Evolutionary conservation across 1,140 invertebrate species (phyloP), one percentile per base, ranked within the genome.

Genomic region (Drosophila neocordata): DNA sequence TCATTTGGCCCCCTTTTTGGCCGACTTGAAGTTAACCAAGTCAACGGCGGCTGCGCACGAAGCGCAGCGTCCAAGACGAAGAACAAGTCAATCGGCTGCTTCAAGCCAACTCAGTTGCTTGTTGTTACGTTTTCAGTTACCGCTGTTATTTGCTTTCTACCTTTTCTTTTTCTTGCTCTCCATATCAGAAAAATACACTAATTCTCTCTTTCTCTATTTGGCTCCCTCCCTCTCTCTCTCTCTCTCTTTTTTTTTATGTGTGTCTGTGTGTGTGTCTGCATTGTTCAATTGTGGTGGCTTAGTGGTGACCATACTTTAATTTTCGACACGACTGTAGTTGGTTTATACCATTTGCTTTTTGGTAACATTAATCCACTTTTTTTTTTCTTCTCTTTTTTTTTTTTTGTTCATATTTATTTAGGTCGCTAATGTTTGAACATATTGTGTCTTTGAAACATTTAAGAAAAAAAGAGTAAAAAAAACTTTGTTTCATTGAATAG

Each of bases 1-100:
- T 68, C 64, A 55, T 67, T 75, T 82, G 76, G 79, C 78, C 76
- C 79, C 89, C 75, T 90, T 90, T 89, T 90, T 90, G 87, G 87
- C 87, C 73, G 79, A 83, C 55, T 87, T 67, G 57, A 37, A 59
- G 57, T 48, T 48, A 48, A 48, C 41, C 72, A 75, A 81, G 67
- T 37, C 70, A 67, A 58, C 67, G 57, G 62, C 80, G 64, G 53
- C 62, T 73, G 70, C 68, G 71, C 58, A 60, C 38, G 37, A 69
- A 66, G 62, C 55, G 41, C 41, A 48, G 15, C 18, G 41, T 48
- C 41, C 41, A 48, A 48, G 41, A 48, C 41, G 41, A 20, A 48
- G 41, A 48, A 48, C 41, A 48, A 48, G 41, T 48, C 41, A 18
- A 18, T 18, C 41, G 41, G 41, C 8, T 20, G 41, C 15, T 48